Percentiles rank a stretch among this genome's conserved stretches.
These are phyloP conservation scores for Trissolcus basalis DNA, from an alignment of 1,140 invertebrate genomes.

Conservation along the genomic window DNA sequence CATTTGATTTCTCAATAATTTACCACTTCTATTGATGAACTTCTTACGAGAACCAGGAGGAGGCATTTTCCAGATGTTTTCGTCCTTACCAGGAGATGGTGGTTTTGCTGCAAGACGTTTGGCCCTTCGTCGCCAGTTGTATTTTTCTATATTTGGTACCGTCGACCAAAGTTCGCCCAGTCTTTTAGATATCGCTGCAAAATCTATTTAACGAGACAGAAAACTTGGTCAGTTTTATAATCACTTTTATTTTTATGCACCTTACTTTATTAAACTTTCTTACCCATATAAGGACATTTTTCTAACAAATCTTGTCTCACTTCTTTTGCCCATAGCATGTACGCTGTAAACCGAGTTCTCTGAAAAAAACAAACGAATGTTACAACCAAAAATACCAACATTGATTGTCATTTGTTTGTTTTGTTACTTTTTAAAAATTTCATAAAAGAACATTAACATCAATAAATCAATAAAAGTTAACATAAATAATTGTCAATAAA, in stretches of 20 bases:
- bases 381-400: too few species aligned
- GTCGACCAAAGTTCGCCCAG: slow-evolving; percentile 91
- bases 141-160: slow-evolving; percentile 78
- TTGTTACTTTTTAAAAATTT: too few species aligned
- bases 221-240: too few species aligned
- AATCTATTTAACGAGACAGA: slow-evolving; percentile 76
- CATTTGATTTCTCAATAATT: slow-evolving; percentile 19
- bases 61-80: slow-evolving; percentile 72
- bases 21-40: slow-evolving; percentile 76
- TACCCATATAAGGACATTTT: slow-evolving; percentile 86
- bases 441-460: too few species aligned
- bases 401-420: too few species aligned
- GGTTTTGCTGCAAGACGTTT: slow-evolving; percentile 81
- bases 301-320: slow-evolving; percentile 83
- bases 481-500: too few species aligned
- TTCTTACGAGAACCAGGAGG: slow-evolving; percentile 71
- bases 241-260: too few species aligned
- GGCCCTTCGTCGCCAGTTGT: slow-evolving; percentile 86
- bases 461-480: too few species aligned
- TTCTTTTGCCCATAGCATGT: slow-evolving; percentile 93
- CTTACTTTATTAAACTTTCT: slow-evolving; percentile 47
- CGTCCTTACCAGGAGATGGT: slow-evolving; percentile 64
- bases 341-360: slow-evolving; percentile 89
- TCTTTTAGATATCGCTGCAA: slow-evolving; percentile 85
- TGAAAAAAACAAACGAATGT: slow-evolving; percentile 59